Base-by-base conservation (phyloP, 2,113 vertebrate genomes). In the Lathamus discolor region DNA sequence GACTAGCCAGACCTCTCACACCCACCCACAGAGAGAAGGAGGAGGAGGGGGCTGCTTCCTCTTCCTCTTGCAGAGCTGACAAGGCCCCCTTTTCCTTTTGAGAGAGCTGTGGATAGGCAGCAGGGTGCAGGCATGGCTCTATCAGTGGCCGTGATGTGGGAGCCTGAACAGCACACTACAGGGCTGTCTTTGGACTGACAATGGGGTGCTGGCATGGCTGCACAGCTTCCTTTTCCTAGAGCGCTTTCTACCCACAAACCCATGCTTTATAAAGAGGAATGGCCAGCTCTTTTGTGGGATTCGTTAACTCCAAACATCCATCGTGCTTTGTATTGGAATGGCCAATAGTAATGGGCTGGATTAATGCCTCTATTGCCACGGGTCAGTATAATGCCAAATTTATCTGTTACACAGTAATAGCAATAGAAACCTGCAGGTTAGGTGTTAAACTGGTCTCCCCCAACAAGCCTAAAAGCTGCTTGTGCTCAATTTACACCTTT, bases 111-210 rank as follows among this genome's bases (percentile, higher is more conserved):
- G 55, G n/a, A 7, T 37, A 24, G n/a, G 41, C 46, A 70, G 46
- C 3, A 18, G 29, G 4, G 14, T 31, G 41, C 79, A 68, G 61
- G 37, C 37, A 25, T 0, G 0, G 27, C 17, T 33, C 23, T 44
- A 5, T 66, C 67, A 57, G 57, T 0, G 0, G 18, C 43, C 0
- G 1, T 55, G 64, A 62, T 46, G 24, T 0, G 0, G 59, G 54
- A 69, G 62, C 17, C 54, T 57, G 6, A 80, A 18, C 44, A 72
- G 28, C 35, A 24, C n/a, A 4, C 16, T 43, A 0, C 4, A 22
- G 29, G 74, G 27, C 33, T 66, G 39, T 41, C 49, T 73, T 55
- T 1, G 0, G 24, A 7, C 51, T 61, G 64, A 33, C 55, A 17
- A 8, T 0, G 3, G 16, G 39, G 13, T 1, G 2, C 24, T 48